Percentiles rank a stretch among this genome's conserved stretches.
Evolutionary conservation across 2,888 invertebrate species (phyloP).

Genomic region (Hylaea fasciaria): DNA sequence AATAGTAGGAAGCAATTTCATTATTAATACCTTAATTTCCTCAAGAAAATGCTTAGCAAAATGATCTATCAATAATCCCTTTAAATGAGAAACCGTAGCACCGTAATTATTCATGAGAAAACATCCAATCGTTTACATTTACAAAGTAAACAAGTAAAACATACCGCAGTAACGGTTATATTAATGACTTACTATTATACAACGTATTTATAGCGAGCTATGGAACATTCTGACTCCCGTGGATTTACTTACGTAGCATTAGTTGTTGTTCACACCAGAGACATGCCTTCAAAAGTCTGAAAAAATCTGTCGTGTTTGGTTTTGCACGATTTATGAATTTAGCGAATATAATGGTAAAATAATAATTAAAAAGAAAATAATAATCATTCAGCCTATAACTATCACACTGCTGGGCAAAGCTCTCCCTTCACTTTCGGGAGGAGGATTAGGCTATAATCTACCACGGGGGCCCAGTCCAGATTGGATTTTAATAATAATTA

Average conservation of each 20-base stretch:
- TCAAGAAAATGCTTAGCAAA: not conserved
- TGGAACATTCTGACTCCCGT: conserved; percentile 20
- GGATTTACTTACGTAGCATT: conserved; percentile 26
- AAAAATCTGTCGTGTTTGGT: no score
- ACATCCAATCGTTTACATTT: conserved; percentile 18
- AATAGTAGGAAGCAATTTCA: not conserved
- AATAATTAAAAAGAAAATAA: no score
- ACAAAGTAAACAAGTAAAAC: conserved; percentile 23
- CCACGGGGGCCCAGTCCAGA: no score
- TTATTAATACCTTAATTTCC: not conserved
- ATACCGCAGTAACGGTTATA: conserved; percentile 35
- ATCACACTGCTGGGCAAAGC: no score
- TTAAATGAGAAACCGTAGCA: conserved; percentile 18
- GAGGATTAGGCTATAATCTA: no score
- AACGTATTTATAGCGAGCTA: conserved; percentile 18
- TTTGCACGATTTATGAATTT: no score
- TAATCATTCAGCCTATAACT: no score
- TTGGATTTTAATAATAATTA: no score
- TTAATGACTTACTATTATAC: conserved; percentile 25
- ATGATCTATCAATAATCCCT: conserved; percentile 5
- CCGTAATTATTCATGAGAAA: conserved; percentile 22
- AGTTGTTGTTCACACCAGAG: conserved; percentile 6
- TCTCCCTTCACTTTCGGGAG: no score
- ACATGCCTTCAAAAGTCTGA: no score
- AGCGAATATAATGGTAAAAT: no score